Conservation (phyloP, 1,140 invertebrate genomes). For the Philopotamus ludificatus region DNA sequence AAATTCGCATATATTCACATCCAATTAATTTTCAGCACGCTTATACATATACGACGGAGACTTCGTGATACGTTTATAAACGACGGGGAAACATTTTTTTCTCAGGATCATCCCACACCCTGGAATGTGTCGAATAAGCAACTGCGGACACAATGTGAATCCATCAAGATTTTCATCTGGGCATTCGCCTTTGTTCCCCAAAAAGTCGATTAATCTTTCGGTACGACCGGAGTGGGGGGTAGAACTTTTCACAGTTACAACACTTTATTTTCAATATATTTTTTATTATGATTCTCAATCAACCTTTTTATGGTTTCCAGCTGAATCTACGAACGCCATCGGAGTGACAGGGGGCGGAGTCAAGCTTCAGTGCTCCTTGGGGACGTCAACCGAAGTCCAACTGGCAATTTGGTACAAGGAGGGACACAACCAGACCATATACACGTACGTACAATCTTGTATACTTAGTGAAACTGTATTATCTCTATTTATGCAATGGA, state of each 20-base stretch:
- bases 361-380: slow-evolving; percentile 29
- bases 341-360: slow-evolving; percentile 32
- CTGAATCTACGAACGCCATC: slow-evolving; percentile 21
- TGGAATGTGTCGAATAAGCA: not conserved
- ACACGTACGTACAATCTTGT: slow-evolving; percentile 41
- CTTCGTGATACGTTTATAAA: no score
- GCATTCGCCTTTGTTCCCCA: not conserved
- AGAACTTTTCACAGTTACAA: not conserved
- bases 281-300: slow-evolving; percentile 5
- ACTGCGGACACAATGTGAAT: not conserved
- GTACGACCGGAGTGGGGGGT: no score
- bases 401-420: slow-evolving; percentile 40
- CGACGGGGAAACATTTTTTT: no score
- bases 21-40: no score
- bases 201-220: slow-evolving; percentile 6
- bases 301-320: slow-evolving; percentile 31
- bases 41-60: no score
- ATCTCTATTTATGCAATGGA: no score
- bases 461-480: no score
- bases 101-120: no score
- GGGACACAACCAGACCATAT: slow-evolving; percentile 36
- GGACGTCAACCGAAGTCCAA: slow-evolving; percentile 22
- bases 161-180: not conserved
- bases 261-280: slow-evolving; percentile 1
- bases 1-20: no score